phyloP scores from a whole-genome alignment of 2,113 vertebrate genomes.

The Alexandromys fortis region DNA sequence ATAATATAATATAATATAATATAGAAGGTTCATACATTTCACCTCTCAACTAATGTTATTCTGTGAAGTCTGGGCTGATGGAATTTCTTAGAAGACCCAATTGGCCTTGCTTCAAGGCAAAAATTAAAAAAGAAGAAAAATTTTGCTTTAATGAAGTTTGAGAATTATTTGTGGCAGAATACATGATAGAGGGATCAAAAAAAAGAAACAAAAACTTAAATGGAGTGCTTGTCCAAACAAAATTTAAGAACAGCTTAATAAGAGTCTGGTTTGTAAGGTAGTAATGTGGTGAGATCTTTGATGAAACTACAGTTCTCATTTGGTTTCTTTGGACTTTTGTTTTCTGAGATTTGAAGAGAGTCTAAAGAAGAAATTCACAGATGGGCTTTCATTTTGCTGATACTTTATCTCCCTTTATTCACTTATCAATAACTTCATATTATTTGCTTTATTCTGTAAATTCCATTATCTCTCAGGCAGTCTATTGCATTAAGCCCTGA shows the following conservation, averaged over 20 bases:
- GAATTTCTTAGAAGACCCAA: neutral
- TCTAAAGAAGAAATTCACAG: conserved; percentile 44
- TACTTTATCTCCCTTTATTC: neutral
- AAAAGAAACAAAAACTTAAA: neutral
- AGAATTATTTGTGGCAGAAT: conserved; percentile 24
- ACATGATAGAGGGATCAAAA: neutral
- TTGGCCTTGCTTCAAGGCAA: neutral
- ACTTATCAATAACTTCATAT: conserved; percentile 79
- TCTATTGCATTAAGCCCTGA: conserved; percentile 74
- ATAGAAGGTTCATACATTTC: neutral
- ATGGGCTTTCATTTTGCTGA: conserved; percentile 55
- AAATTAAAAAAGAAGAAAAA: neutral
- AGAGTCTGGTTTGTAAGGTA: neutral
- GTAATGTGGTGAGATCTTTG: neutral
- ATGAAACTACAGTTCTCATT: conserved; percentile 10
- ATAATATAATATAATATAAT: neutral
- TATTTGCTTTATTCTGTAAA: conserved; percentile 79
- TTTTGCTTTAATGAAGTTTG: conserved; percentile 43
- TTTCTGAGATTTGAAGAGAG: conserved; percentile 38
- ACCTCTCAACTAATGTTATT: conserved; percentile 26
- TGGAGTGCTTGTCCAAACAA: neutral
- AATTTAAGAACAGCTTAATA: neutral
- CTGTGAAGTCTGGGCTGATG: neutral
- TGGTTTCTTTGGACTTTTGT: conserved; percentile 47
- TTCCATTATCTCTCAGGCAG: conserved; percentile 81